These are phyloP conservation scores for Meteorus sp. DNA, from an alignment of 1,140 invertebrate genomes.

Conservation along the genomic window DNA sequence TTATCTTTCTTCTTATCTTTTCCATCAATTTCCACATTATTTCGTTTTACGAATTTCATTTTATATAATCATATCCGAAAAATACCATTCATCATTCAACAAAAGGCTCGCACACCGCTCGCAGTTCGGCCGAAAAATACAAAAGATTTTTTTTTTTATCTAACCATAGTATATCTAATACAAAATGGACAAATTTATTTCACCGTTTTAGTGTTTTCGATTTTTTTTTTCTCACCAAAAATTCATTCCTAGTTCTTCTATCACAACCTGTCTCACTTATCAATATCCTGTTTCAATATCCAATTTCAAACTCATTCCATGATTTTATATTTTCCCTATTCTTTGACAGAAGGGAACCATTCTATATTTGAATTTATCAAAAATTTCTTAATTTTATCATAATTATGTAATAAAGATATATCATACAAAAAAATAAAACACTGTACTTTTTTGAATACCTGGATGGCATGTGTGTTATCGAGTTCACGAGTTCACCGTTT, in stretches of 20 bases:
- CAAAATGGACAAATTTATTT: conserved; percentile 18
- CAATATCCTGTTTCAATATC: not conserved
- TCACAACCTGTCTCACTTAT: conserved; percentile 12
- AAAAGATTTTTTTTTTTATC: conserved; percentile 17
- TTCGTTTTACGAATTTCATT: not conserved
- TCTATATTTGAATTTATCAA: not conserved
- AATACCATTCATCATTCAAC: conserved; percentile 15
- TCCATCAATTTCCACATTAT: not conserved
- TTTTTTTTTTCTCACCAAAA: conserved; percentile 12
- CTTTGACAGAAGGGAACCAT: too few relatives aligned
- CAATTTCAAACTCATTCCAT: too few relatives aligned
- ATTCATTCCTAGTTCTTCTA: not conserved
- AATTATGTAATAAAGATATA: conserved; percentile 38
- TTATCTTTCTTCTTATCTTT: not conserved
- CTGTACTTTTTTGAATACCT: conserved; percentile 46
- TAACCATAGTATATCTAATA: conserved; percentile 13
- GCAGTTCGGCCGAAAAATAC: conserved; percentile 26
- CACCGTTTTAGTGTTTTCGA: conserved; percentile 1
- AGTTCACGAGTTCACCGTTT: conserved; percentile 18
- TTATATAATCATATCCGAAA: not conserved
- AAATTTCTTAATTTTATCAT: conserved; percentile 20
- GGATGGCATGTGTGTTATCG: conserved; percentile 38
- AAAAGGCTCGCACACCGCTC: conserved; percentile 27
- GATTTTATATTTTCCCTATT: too few relatives aligned
- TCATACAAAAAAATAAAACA: conserved; percentile 51